Conservation (phyloP, 2,113 vertebrate species). For the Aramus guarauna region DNA sequence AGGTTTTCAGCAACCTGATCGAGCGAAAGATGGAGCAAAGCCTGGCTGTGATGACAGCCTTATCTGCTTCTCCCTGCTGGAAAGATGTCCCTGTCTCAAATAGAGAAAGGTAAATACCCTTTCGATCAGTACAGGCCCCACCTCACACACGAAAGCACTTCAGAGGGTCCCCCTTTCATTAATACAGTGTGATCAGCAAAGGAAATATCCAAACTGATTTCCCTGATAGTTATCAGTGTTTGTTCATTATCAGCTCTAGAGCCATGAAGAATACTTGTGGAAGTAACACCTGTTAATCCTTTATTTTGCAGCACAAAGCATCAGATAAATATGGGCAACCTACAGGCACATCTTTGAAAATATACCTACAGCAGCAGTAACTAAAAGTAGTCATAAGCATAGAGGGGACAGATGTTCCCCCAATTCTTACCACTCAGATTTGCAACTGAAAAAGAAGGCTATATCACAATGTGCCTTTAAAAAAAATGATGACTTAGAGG, state of each 20-base stretch:
- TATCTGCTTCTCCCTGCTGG: neutral
- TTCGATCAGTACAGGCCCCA: neutral
- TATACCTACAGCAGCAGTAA: neutral
- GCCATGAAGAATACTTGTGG: neutral
- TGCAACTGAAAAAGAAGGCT: neutral
- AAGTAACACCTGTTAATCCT: neutral
- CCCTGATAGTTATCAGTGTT: neutral
- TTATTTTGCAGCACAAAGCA: neutral
- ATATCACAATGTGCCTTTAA: rapidly evolving
- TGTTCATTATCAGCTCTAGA: neutral
- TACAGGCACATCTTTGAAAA: neutral
- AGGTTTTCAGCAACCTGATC: neutral
- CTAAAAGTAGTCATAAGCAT: neutral
- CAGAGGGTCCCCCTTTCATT: neutral
- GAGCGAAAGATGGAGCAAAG: neutral
- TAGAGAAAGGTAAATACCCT: neutral
- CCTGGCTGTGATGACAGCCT: neutral
- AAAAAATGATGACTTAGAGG: neutral
- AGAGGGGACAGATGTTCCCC: neutral
- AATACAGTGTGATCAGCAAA: neutral
- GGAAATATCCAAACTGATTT: neutral
- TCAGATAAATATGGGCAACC: neutral
- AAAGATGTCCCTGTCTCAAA: neutral
- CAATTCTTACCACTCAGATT: neutral
- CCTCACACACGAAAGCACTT: neutral